Evolutionary conservation across 2,797 vertebrate genomes (phyloP), one percentile per base, ranked within the genome.

Genomic region (Clarias platycephalus): DNA sequence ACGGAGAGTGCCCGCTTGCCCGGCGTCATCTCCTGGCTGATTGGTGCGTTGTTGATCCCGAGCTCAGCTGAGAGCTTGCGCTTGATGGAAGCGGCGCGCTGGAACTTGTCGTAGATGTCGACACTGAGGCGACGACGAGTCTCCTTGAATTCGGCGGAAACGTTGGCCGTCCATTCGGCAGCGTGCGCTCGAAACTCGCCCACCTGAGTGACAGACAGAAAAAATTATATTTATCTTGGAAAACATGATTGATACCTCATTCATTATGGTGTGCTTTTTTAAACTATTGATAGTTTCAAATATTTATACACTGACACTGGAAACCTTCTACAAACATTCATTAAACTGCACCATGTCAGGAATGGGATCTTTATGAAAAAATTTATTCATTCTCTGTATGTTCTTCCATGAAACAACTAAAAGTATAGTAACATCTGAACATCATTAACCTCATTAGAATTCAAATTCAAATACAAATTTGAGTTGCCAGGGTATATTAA

Each of bases 91-190:
- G 98, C 97, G 16, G 98, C 98, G 0, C 98, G 94, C 92, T 99
- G 97, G 91, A 99, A 98, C 92, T 96, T 97, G 95, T 99, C 97
- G 0, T 99, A 98, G 87, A 99, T 97, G 94, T 99, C 98, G 66
- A 99, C 98, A 0, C 98, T 99, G 87, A 99, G 94, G 26, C 98
- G 95, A 75, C 98, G 92, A 4, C 98, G 95, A 0, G 98, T 99
- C 92, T 99, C 98, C 91, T 99, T 99, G 93, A 99, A 98, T 92
- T 99, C 98, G 0, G 98, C 98, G 0, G 98, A 99, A 89, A 99
- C 98, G 0, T 99, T 99, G 60, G 98, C 98, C 0, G 97, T 98
- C 98, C 98, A 99, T 92, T 99, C 98, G 0, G 98, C 98, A 0
- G 98, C 98, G 0, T 99, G 98, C 6, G 96, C 97, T 83, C 98